Conservation (phyloP, 2,797 vertebrate genomes). For the Coluber constrictor region DNA sequence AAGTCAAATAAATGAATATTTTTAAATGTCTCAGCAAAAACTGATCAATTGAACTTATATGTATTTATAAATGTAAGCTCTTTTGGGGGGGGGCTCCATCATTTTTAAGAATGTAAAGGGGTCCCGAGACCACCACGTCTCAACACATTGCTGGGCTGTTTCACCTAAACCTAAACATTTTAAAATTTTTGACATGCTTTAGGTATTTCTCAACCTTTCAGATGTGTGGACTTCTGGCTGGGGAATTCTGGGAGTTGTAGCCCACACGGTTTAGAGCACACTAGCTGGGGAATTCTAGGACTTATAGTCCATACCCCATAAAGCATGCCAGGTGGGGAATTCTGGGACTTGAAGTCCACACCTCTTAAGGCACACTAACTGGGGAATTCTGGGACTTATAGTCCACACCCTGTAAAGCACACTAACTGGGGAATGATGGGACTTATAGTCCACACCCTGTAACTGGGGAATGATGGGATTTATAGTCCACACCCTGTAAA, state of each 20-base stretch:
- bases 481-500: no score
- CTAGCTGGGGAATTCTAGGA: neutral
- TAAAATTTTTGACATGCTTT: neutral
- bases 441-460: no score
- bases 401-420: no score
- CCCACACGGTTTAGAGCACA: neutral
- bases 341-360: no score
- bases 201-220: neutral
- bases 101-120: neutral
- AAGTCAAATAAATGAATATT: neutral
- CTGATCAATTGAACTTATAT: neutral
- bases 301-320: no score
- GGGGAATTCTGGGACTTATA: no score
- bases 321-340: no score
- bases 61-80: neutral
- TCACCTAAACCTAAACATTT: no score
- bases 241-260: neutral
- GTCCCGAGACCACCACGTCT: neutral
- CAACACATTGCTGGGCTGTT: no score
- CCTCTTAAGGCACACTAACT: accelerated
- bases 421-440: no score
- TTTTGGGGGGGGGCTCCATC: neutral
- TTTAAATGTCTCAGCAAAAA: neutral
- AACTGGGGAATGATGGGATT: no score
- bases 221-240: neutral